Evolutionary conservation across 2,797 vertebrate species (phyloP), one percentile per base, ranked within the genome.

Genomic region (Schizopygopsis malacanthus): DNA sequence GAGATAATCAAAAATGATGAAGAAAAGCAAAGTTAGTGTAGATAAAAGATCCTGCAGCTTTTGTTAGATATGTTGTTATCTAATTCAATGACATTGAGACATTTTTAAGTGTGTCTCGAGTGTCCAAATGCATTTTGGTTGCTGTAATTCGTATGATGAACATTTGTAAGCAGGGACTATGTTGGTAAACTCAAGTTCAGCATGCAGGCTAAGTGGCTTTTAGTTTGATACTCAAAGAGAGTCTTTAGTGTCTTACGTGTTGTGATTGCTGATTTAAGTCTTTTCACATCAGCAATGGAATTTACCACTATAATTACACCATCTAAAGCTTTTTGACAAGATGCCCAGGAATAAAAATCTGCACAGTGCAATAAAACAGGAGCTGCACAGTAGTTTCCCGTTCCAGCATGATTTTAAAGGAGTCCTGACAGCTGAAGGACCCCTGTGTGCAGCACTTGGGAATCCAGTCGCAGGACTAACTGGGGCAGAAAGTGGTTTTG

Each of bases 371-470:
- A 81, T 87, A 94, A 94, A 94, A 91, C 90, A 84, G 85, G 90
- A 92, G 92, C 93, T 95, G 94, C 92, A 92, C 92, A 93, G 89
- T 90, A 93, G 90, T 90, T 95, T 93, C 65, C 20, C 39, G 39
- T 63, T 93, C 91, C 89, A 93, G 92, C 82, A 89, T 85, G 87
- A 88, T 90, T 87, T 87, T 90, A 93, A 92, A 88, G 89, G 90
- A 87, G 92, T 90, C 88, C 84, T 82, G 79, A 59, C 78, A 82
- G 89, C 87, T 90, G 86, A 89, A 91, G 93, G 90, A 91, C 90
- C 65, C 80, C 89, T 90, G 90, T 90, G 92, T 92, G 90, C 90
- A 89, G 86, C 91, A 91, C 90, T 83, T 89, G 91, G 91, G 93
- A 93, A 94, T 93, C 88, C 90, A 93, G 92, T 91, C 85, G 81